Conservation (phyloP, 1,140 invertebrate genomes). For the Archegozetes longisetosus region DNA sequence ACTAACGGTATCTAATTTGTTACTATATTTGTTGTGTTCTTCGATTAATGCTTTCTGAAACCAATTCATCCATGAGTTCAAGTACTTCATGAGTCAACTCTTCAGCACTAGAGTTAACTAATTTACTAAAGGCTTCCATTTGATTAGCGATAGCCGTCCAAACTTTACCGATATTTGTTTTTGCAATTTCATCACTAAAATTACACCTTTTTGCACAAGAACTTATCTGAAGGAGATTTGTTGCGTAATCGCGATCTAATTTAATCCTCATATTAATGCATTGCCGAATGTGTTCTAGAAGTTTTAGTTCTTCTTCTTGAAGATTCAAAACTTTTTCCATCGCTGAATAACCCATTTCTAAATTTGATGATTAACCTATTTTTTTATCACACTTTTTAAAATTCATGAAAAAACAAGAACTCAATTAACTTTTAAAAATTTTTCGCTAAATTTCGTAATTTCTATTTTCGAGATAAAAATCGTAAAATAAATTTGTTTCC, state of each 20-base stretch:
- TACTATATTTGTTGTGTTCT: slow-evolving; percentile 61
- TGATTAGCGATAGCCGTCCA: slow-evolving; percentile 74
- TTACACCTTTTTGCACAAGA: slow-evolving; percentile 66
- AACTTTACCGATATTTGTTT: slow-evolving; percentile 25
- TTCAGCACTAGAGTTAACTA: slow-evolving; percentile 66
- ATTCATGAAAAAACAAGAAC: too few species aligned
- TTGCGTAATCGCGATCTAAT: slow-evolving; percentile 73
- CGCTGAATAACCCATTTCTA: not conserved
- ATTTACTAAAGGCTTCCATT: slow-evolving; percentile 57
- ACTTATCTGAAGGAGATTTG: slow-evolving; percentile 47
- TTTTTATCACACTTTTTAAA: too few species aligned
- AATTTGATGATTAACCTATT: too few species aligned
- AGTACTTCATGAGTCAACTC: slow-evolving; percentile 56
- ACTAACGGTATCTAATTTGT: slow-evolving; percentile 72
- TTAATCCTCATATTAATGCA: slow-evolving; percentile 68
- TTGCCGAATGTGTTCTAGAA: slow-evolving; percentile 71
- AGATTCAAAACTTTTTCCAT: slow-evolving; percentile 36
- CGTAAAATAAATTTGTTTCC: too few species aligned
- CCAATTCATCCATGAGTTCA: slow-evolving; percentile 59
- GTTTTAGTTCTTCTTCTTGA: slow-evolving; percentile 74
- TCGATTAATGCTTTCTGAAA: slow-evolving; percentile 67
- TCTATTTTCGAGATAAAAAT: too few species aligned
- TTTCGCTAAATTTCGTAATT: too few species aligned
- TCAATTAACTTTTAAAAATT: too few species aligned
- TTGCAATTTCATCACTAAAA: slow-evolving; percentile 28